Percentiles rank a stretch among this genome's conserved stretches.
These are phyloP conservation scores for Sphaeramia orbicularis DNA, from an alignment of 2,797 vertebrate genomes.

Conservation along the genomic window DNA sequence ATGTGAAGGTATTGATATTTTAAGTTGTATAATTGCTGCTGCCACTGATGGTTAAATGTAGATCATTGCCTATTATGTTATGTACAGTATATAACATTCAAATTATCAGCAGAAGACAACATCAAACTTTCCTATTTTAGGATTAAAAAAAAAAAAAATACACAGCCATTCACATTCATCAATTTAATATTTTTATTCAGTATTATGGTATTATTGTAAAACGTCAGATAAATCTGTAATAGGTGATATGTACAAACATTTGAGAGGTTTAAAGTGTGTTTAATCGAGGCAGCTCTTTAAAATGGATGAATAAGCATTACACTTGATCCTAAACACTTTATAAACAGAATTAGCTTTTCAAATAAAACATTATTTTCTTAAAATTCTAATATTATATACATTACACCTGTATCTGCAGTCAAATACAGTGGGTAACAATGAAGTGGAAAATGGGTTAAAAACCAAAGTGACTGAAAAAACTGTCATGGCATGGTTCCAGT, in stretches of 20 bases:
- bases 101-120: not conserved
- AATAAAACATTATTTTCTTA: conserved; percentile 42
- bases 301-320: conserved; percentile 6
- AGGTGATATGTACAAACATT: conserved; percentile 58
- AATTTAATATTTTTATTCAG: conserved; percentile 62
- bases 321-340: conserved; percentile 30
- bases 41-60: too few relatives aligned
- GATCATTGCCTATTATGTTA: too few relatives aligned
- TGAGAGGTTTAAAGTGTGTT: conserved; percentile 33
- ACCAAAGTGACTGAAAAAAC: conserved; percentile 4
- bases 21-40: too few relatives aligned
- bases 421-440: conserved; percentile 45
- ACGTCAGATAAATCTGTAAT: conserved; percentile 34
- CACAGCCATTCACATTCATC: not conserved
- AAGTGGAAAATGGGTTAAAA: conserved; percentile 16
- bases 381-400: conserved; percentile 60
- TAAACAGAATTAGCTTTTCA: conserved; percentile 41
- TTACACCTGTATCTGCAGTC: conserved; percentile 3
- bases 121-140: not conserved
- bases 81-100: too few relatives aligned
- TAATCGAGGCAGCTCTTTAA: conserved; percentile 25
- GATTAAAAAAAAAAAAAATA: conserved; percentile 8
- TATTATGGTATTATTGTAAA: conserved; percentile 26
- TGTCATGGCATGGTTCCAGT: not conserved
- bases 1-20: too few relatives aligned